Conservation (phyloP, 2,888 invertebrate genomes). For the Melangyna quadrimaculata region DNA sequence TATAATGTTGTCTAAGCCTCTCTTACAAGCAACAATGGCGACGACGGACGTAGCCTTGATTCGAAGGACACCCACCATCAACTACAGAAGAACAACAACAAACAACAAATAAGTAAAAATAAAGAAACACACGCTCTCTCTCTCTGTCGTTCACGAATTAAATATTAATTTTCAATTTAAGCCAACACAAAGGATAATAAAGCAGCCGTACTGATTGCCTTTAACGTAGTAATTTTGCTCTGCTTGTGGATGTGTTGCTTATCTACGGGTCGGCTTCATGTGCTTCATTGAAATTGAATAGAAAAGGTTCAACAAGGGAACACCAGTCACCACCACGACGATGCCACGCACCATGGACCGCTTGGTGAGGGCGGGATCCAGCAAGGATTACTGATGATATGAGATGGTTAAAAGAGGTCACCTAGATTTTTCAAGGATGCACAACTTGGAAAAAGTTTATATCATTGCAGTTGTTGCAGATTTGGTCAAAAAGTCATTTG, state of each 20-base stretch:
- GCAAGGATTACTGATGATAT: background rate
- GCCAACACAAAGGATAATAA: constrained; percentile 70
- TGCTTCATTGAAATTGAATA: constrained; percentile 50
- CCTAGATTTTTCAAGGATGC: constrained; percentile 68
- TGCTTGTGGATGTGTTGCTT: no score
- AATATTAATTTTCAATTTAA: constrained; percentile 72
- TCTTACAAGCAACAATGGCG: background rate
- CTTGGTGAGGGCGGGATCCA: background rate
- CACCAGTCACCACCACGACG: background rate
- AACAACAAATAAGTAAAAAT: background rate
- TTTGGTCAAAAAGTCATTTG: constrained; percentile 3
- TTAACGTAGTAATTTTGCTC: constrained; percentile 48
- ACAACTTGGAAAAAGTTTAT: constrained; percentile 15
- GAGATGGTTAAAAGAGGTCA: constrained; percentile 58
- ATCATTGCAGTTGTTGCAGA: constrained; percentile 19
- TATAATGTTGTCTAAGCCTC: background rate
- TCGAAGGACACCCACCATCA: constrained; percentile 57
- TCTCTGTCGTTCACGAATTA: constrained; percentile 53
- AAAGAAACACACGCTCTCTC: constrained; percentile 38
- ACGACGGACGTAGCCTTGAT: constrained; percentile 35
- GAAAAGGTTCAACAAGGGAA: constrained; percentile 28
- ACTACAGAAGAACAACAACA: background rate
- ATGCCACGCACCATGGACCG: no score
- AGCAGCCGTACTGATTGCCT: constrained; percentile 66
- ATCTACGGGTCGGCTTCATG: no score